Conservation (phyloP, 2,888 invertebrate species). For the Watsonalla binaria region DNA sequence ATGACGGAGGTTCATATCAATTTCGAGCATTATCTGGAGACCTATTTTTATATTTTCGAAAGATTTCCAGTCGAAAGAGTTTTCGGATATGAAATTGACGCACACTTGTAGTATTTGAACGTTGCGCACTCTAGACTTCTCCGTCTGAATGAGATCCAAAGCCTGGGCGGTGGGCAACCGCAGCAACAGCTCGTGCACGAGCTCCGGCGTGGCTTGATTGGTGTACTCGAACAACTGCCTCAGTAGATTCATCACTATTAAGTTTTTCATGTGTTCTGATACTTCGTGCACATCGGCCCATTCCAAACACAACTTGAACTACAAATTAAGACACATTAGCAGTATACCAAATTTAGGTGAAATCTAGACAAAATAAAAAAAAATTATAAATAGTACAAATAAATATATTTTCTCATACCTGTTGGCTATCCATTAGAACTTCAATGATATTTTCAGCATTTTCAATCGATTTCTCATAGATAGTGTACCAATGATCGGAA, state of each 20-base stretch:
- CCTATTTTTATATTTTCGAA: slow-evolving; percentile 83
- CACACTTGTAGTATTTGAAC: slow-evolving; percentile 82
- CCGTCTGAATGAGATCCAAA: slow-evolving; percentile 80
- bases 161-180: slow-evolving; percentile 79
- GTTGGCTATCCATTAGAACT: slow-evolving; percentile 75
- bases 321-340: slow-evolving; percentile 24
- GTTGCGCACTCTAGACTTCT: slow-evolving; percentile 81
- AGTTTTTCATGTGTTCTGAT: slow-evolving; percentile 74
- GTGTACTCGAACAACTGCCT: slow-evolving; percentile 77
- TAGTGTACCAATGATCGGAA: slow-evolving; percentile 78
- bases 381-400: neutral
- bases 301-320: slow-evolving; percentile 82
- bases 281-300: slow-evolving; percentile 83
- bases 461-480: slow-evolving; percentile 76
- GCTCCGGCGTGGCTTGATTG: slow-evolving; percentile 56
- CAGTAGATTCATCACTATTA: slow-evolving; percentile 75
- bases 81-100: slow-evolving; percentile 78
- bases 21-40: slow-evolving; percentile 82
- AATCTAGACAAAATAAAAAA: slow-evolving; percentile 3
- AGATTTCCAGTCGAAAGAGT: slow-evolving; percentile 65
- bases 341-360: slow-evolving; percentile 2
- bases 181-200: slow-evolving; percentile 76
- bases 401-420: slow-evolving; percentile 40
- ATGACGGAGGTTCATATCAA: slow-evolving; percentile 76
- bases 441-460: slow-evolving; percentile 76